phyloP scores from a whole-genome alignment of 2,797 vertebrate genomes.

The Acanthis flammea region DNA sequence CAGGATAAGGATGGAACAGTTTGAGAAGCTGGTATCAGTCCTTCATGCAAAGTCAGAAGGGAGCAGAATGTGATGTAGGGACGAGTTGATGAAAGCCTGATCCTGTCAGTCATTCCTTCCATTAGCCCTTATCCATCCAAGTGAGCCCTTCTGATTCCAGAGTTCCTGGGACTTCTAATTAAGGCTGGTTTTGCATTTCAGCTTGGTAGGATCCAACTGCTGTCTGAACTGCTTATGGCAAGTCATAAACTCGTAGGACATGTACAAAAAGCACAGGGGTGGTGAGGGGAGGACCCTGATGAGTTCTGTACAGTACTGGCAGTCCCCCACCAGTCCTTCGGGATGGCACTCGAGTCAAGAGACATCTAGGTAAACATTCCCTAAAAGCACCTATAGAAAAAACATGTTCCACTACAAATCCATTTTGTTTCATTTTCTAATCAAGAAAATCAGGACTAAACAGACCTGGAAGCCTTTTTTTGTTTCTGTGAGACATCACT shows the following conservation, averaged over 20 bases:
- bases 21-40: not conserved
- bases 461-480: not conserved
- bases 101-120: not conserved
- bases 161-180: not conserved
- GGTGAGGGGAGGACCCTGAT: not conserved
- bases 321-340: not conserved
- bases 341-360: constrained; percentile 38
- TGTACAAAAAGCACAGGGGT: not conserved
- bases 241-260: not conserved
- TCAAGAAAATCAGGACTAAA: not conserved
- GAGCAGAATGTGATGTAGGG: not conserved
- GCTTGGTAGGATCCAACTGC: not conserved
- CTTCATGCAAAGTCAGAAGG: not conserved
- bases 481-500: not conserved
- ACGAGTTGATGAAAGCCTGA: not conserved
- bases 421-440: constrained; percentile 5
- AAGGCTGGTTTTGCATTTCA: not conserved
- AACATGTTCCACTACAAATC: not conserved
- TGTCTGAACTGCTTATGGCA: constrained; percentile 20
- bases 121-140: not conserved
- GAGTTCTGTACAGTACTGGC: not conserved
- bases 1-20: not conserved
- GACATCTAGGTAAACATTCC: constrained; percentile 1
- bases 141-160: not conserved
- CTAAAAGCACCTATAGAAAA: constrained; percentile 15